Conservation (phyloP, 1,140 invertebrate genomes). For the Physella acuta region DNA sequence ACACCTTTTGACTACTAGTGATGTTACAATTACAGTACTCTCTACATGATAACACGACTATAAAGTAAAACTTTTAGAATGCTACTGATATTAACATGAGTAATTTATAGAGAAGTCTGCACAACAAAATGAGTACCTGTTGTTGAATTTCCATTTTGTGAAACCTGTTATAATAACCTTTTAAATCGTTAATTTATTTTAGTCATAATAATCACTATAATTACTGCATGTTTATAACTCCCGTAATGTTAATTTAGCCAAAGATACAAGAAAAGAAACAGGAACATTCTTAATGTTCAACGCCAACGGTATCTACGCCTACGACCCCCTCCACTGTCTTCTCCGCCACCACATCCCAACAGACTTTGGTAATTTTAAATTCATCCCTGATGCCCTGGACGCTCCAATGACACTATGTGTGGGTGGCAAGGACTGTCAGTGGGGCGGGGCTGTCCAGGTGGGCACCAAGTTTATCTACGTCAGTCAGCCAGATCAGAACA, state of each 20-base stretch:
- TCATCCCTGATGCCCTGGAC: constrained; percentile 51
- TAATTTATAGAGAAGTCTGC: too few relatives aligned
- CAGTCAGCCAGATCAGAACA: constrained; percentile 72
- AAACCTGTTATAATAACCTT: too few relatives aligned
- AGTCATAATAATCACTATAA: too few relatives aligned
- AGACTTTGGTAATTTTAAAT: constrained; percentile 50
- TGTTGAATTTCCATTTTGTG: too few relatives aligned
- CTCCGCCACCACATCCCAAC: constrained; percentile 74
- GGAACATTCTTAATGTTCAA: constrained; percentile 75
- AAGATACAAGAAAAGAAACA: constrained; percentile 8
- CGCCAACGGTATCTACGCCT: constrained; percentile 75
- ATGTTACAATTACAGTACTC: too few relatives aligned
- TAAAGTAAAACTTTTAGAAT: too few relatives aligned
- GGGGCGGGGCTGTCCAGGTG: constrained; percentile 76
- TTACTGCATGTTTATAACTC: too few relatives aligned
- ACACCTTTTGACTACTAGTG: too few relatives aligned
- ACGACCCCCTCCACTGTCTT: constrained; percentile 74
- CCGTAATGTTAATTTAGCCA: background rate
- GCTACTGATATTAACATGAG: too few relatives aligned
- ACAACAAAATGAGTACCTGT: too few relatives aligned
- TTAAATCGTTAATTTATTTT: too few relatives aligned
- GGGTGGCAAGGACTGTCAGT: constrained; percentile 52
- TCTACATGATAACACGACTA: too few relatives aligned
- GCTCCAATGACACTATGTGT: constrained; percentile 44
- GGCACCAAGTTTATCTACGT: constrained; percentile 76